phyloP scores from a whole-genome alignment of 2,797 vertebrate genomes.

The Ciconia nigra region DNA sequence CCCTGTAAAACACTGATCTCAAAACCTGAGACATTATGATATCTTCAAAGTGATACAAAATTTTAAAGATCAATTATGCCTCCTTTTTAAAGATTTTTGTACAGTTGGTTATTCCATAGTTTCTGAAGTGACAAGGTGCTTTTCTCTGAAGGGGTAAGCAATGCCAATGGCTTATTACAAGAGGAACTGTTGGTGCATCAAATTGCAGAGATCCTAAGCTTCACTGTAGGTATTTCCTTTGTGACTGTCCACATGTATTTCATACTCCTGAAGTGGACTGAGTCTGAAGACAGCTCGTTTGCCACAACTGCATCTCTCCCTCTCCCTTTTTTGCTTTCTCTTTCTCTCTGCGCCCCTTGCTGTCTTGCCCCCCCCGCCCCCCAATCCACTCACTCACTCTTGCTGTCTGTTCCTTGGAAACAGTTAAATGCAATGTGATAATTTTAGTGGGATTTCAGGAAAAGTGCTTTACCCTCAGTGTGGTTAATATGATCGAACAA shows the following conservation, averaged over 20 bases:
- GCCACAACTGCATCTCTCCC: neutral
- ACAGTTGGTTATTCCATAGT: neutral
- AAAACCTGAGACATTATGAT: neutral
- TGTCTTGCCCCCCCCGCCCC: neutral
- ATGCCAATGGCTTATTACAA: neutral
- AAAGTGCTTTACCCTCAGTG: neutral
- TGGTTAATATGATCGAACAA: neutral
- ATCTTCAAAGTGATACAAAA: neutral
- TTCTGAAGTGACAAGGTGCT: neutral
- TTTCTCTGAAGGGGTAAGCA: neutral
- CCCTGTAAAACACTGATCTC: neutral
- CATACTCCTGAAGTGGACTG: neutral
- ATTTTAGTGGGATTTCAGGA: neutral
- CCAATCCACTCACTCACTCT: neutral
- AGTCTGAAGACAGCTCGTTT: neutral
- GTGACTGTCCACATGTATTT: fast-evolving
- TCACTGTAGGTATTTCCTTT: neutral
- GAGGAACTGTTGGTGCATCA: neutral
- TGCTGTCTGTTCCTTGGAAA: neutral
- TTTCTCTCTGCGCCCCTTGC: neutral
- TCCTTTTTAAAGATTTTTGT: neutral
- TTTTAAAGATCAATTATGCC: neutral
- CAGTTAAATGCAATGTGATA: neutral
- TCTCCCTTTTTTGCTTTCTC: neutral
- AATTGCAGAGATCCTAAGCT: neutral